Percentiles rank a stretch among this genome's conserved stretches.
phyloP scores from a whole-genome alignment of 2,113 vertebrate genomes.

The Pardalotus punctatus region DNA sequence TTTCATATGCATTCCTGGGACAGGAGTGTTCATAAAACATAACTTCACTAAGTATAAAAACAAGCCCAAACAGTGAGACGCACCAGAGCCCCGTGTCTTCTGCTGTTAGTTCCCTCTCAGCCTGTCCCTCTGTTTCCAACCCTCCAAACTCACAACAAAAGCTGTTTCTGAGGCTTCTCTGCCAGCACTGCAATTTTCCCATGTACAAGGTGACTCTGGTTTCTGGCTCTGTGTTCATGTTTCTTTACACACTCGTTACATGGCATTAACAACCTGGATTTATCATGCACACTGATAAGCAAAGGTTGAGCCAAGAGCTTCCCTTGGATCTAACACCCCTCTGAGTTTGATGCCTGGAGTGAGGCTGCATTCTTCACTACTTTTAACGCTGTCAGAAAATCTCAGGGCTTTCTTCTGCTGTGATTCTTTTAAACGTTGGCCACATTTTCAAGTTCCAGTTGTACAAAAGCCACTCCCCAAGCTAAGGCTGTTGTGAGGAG shows the following conservation, averaged over 20 bases:
- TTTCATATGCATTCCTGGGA: neutral
- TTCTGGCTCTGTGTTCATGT: neutral
- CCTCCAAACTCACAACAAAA: neutral
- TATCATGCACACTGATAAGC: neutral
- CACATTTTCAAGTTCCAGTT: neutral
- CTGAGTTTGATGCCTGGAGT: neutral
- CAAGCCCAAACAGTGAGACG: neutral
- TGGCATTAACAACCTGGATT: neutral
- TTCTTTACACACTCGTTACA: neutral
- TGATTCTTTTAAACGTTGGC: neutral
- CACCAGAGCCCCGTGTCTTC: neutral
- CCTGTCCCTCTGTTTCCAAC: neutral
- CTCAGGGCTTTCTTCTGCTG: neutral
- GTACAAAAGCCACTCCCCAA: neutral
- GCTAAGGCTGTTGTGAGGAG: neutral
- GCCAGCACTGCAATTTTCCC: neutral
- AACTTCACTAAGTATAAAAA: neutral
- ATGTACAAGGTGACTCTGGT: neutral
- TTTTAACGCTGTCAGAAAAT: neutral
- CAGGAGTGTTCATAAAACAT: neutral
- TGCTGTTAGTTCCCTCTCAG: neutral
- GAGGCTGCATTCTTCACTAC: neutral
- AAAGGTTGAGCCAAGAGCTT: neutral
- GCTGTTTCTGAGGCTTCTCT: neutral
- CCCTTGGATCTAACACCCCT: neutral